Evolutionary conservation across 2,888 invertebrate genomes (phyloP), one percentile per base, ranked within the genome.

Genomic region (Synanthedon myopaeformis): DNA sequence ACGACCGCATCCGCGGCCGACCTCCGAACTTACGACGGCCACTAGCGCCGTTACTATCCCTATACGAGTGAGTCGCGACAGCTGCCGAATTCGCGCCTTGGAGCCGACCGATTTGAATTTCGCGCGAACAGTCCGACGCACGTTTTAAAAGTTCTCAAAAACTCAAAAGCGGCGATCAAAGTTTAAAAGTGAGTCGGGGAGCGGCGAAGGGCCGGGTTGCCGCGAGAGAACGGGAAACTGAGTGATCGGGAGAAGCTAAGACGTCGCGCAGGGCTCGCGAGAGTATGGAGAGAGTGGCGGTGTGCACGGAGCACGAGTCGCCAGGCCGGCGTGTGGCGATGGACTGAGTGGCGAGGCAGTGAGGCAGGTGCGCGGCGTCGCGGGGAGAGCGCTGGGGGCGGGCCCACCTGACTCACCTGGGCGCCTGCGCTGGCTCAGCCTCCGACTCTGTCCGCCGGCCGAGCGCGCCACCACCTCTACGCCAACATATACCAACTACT

Each of bases 321-420:
- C 78, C 78, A 69, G 73, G 74, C 77, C 78, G 78, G 78, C 73
- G 73, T 78, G 69, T 78, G 79, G 79, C 79, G 74, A 66, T 79
- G 76, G 76, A 79, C 79, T 79, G 79, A 76, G 72, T 74, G 73
- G 69, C 70, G 79, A 42, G 48, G 53, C 50, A 71, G 69, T 70
- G 79, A 42, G 76, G 81, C 81, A 81, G 83, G 81, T 81, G 82
- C 79, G 83, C 78, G 80, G 76, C 63, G 74, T 72, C 73, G 79
- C 74, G 79, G 57, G 59, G 79, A 66, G 76, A 70, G 72, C 70
- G 67, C 74, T 75, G 83, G 86, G 82, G 86, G 86, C 84, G 84
- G 85, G 79, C 79, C 82, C 79, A 85, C 86, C 86, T 85, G 84
- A 72, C 74, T 70, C 86, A 87, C 87, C 87, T 86, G 85, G 81